Evolutionary conservation across 2,797 vertebrate species (phyloP), one percentile per base, ranked within the genome.

Genomic region (Hipposideros larvatus): DNA sequence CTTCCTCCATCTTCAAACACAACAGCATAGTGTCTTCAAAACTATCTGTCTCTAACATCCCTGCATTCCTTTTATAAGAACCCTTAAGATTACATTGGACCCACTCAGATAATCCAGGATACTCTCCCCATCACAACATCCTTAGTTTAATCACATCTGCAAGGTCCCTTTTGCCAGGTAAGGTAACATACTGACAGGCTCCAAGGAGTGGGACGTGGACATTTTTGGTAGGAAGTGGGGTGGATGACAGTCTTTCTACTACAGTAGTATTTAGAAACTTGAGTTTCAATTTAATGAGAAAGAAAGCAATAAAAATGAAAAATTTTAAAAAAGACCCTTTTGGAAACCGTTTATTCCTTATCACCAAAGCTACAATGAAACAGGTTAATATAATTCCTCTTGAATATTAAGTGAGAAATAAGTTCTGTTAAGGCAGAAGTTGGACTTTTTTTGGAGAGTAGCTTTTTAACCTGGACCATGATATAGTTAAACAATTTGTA

Each of bases 401-500:
- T 43, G 24, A 26, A 83, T 79, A 79, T 53, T 55, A 83, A 96
- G 11, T 87, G 11, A 31, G 26, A 75, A 82, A 59, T 73, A 74
- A 61, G 4, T 78, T 87, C 9, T 55, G 4, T 73, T 68, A 66
- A 79, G 10, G 16, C 51, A 74, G 57, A 92, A 92, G 51, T 11
- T 8, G 6, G 46, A 26, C 26, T 87, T 78, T 77, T 37, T 74
- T 68, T 26, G 55, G 51, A 95, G 26, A 48, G 14, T 85, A 63
- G 78, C 46, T 55, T 94, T 88, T 85, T 51, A 83, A 55, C 90
- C 16, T 95, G 18, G 11, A 61, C 22, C 10, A 13, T 70, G 37
- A 94, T 31, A 31, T 90, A 92, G 75, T 96, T 93, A 19, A 77
- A 71, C 3, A 89, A 53, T 53, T 48, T 83, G 57, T 31, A 86